Conservation (phyloP, 2,113 vertebrate species). For the Pungitius pungitius region DNA sequence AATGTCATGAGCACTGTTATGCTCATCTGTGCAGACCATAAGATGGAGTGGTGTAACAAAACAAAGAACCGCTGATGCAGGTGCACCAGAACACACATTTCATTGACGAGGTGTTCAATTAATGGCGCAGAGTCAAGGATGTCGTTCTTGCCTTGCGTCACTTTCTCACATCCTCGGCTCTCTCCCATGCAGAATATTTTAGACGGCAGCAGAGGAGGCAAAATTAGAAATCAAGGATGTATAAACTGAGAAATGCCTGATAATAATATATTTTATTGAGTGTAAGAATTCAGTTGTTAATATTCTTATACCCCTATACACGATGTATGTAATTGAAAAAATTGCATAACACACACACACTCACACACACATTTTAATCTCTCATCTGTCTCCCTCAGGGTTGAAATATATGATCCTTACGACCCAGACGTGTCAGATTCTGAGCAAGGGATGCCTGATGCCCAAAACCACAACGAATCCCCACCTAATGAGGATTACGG, state of each 20-base stretch:
- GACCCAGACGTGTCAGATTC: slow-evolving; percentile 41
- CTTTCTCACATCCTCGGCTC: no score
- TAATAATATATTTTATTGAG: neutral
- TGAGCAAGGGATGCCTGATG: slow-evolving; percentile 24
- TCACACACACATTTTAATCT: neutral
- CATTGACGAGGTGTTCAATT: no score
- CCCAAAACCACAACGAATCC: neutral
- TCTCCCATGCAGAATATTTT: no score
- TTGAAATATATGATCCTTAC: slow-evolving; percentile 67
- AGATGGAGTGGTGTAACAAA: neutral
- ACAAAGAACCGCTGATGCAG: neutral
- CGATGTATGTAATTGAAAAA: neutral
- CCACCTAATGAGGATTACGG: neutral
- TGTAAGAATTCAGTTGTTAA: neutral
- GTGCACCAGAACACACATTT: no score
- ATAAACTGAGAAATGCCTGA: neutral
- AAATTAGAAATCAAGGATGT: neutral
- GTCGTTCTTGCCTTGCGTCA: no score
- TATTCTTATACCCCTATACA: neutral
- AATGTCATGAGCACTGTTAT: neutral
- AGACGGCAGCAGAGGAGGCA: no score
- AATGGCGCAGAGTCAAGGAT: no score
- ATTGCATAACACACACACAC: neutral
- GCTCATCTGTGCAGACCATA: neutral
- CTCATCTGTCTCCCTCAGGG: slow-evolving; percentile 27